Evolutionary conservation across 1,140 invertebrate genomes (phyloP), one percentile per base, ranked within the genome.

Genomic region (Heliconius hermathena): DNA sequence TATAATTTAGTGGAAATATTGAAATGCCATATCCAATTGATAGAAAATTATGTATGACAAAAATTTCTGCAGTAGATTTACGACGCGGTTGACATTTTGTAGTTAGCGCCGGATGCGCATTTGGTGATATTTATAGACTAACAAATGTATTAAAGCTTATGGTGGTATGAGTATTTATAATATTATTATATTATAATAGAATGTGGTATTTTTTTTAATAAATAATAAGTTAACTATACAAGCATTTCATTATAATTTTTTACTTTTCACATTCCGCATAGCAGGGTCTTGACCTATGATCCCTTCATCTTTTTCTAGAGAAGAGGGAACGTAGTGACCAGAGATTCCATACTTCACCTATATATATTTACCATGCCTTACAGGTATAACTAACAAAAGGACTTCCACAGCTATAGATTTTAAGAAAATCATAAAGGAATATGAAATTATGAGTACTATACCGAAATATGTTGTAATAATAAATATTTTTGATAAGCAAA

Each of bases 1-100:
- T n/a, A 72, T 38, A 72, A 2, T 9, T 72, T 20, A 38, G 16
- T 38, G 9, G 1, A n/a, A 38, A 72, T 38, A 72, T 72, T 38
- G 71, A 76, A 71, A 22, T 81, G 76, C 84, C 82, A 81, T 73
- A 87, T 87, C 80, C 81, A 85, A 80, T 74, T 38, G 49, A 54
- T 72, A 41, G 54, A 71, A 73, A 38, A 73, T 72, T 73, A 66
- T 29, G 13, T 79, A 49, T 76, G 74, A 74, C 29, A 78, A 82
- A 77, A 80, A 77, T 82, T 78, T 75, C 77, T 71, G 78, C 77
- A 76, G n/a, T 77, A 78, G 60, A 88, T 88, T 90, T 87, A 90
- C 86, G 88, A 90, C 82, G 78, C 81, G 79, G 84, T 83, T 88
- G 88, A 90, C 88, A 90, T 90, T 88, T 90, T 77, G 79, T 77